Base-by-base conservation (phyloP, 64 coral and sea anemone genomes). In the Orbicella faveolata region DNA sequence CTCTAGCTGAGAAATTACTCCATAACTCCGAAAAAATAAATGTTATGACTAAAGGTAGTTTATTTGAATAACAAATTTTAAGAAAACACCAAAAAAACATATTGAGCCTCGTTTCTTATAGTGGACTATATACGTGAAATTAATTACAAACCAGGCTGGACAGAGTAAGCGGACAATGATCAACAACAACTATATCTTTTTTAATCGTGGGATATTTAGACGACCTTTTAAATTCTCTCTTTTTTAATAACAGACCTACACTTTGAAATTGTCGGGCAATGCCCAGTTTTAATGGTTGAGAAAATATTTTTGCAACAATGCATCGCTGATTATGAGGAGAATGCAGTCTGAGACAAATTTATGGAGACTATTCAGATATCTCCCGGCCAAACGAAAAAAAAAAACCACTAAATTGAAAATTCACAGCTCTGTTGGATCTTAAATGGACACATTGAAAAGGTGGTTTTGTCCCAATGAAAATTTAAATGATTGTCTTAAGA, bases 221-320 rank as follows among this genome's bases (percentile, higher is more conserved):
- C 39, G 9, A 26, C 17, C 16, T 17, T 73, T 72, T 54, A 52
- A n/a, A 44, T 51, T 39, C n/a, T 6, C 39, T 36, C 2, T 63
- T 67, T 48, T 20, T 44, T 35, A 36, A 21, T 23, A 48, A 48
- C 30, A 26, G 6, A 80, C 12, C 21, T 70, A 3, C 14, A 67
- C 25, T 30, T 68, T 41, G 10, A 41, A 85, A 53, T 39, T 30
- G 61, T 72, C 23, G 63, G 41, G 64, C 23, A 44, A 73, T 13
- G 2, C 12, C 37, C 20, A 21, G 21, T 9, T 72, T 7, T 52
- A 26, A 70, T 52, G 39, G 23, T 33, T 17, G 6, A 41, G 68
- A 68, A 85, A 15, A 17, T 85, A 72, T 72, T 85, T 48, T 62
- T 63, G 13, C 62, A 82, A 82, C 33, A 85, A 72, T 72, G 30